A percentile compares a stretch with the other conserved stretches of the same genome.
Evolutionary conservation across 64 coral and sea anemone genomes (phyloP).

Genomic region (Stylophora pistillata): DNA sequence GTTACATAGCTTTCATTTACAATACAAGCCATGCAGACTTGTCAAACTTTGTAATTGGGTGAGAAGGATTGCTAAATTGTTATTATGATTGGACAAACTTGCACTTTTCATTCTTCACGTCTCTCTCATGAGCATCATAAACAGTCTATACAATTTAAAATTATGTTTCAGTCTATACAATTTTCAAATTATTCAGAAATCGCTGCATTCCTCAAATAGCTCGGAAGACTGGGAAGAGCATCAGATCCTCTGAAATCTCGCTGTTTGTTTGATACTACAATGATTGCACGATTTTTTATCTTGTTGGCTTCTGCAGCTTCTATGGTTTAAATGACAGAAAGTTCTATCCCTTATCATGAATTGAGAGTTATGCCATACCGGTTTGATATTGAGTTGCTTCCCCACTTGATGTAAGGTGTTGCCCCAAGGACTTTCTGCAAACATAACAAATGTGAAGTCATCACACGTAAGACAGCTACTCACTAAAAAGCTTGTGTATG

Average conservation of each 20-base stretch:
- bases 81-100: neutral
- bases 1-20: neutral
- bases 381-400: constrained; percentile 80
- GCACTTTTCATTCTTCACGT: neutral
- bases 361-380: constrained; percentile 25
- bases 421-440: constrained; percentile 77
- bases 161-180: too few species aligned
- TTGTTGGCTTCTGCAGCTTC: too few species aligned
- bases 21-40: too few species aligned
- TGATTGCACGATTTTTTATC: neutral
- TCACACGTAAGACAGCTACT: too few species aligned
- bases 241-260: too few species aligned
- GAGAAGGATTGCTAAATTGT: too few species aligned
- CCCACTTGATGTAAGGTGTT: constrained; percentile 90
- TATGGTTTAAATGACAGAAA: too few species aligned
- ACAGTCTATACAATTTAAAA: neutral
- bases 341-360: neutral
- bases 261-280: neutral
- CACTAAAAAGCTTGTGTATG: too few species aligned
- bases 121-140: too few species aligned
- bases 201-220: too few species aligned
- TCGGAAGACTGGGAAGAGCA: neutral
- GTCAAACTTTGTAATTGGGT: too few species aligned
- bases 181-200: too few species aligned
- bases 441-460: neutral